Evolutionary conservation across 2,888 invertebrate genomes (phyloP).

Genomic region (Melipona bicolor): DNA sequence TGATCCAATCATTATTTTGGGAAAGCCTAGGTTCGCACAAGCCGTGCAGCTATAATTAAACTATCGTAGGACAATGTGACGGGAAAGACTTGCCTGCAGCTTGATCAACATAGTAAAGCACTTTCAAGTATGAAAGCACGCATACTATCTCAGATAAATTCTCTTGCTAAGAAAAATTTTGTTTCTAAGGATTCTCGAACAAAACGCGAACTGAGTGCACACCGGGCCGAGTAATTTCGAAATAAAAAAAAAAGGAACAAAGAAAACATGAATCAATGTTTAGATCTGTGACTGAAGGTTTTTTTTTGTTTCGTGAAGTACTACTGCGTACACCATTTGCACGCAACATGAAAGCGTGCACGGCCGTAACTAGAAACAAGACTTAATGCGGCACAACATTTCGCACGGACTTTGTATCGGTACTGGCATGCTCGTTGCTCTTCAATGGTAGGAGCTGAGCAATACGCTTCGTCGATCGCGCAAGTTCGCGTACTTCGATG

Average conservation of each 20-base stretch:
- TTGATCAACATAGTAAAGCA: conserved; percentile 63
- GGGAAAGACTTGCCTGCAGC: conserved; percentile 70
- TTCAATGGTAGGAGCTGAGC: conserved; percentile 24
- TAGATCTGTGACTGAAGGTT: neutral
- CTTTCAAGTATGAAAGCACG: conserved; percentile 39
- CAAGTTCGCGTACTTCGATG: conserved; percentile 25
- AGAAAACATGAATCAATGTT: neutral
- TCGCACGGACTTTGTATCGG: conserved; percentile 56
- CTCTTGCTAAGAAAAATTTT: neutral
- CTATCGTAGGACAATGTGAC: conserved; percentile 76
- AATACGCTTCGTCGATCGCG: conserved; percentile 29
- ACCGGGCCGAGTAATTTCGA: neutral
- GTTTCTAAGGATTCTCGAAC: neutral
- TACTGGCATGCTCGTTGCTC: conserved; percentile 40
- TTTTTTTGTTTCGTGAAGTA: neutral
- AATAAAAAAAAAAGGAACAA: no score
- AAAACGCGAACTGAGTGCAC: neutral
- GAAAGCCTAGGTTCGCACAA: conserved; percentile 78
- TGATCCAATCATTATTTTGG: conserved; percentile 83
- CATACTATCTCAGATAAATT: neutral
- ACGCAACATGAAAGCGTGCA: conserved; percentile 52
- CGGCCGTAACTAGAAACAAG: conserved; percentile 51
- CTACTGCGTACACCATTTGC: conserved; percentile 46
- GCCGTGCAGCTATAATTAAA: conserved; percentile 81
- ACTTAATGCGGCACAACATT: conserved; percentile 51